These are phyloP conservation scores for Flabesymbios commensalis DNA, from an alignment of 2,888 invertebrate genomes.

Conservation along the genomic window DNA sequence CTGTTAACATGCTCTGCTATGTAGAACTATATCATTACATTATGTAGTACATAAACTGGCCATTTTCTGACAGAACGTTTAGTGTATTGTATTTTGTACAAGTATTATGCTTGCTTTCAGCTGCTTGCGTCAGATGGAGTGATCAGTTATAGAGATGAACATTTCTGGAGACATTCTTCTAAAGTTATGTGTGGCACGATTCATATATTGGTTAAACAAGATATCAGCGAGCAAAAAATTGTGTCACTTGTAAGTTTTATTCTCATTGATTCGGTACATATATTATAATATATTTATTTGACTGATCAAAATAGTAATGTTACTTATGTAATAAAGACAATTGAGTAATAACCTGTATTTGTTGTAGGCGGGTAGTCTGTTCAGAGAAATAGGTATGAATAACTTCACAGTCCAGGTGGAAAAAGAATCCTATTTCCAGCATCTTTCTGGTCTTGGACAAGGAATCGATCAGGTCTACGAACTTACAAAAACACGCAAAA, in stretches of 20 bases:
- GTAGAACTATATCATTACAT: no score
- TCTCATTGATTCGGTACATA: not conserved
- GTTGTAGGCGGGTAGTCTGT: no score
- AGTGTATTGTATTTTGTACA: no score
- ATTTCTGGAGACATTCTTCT: slow-evolving; percentile 64
- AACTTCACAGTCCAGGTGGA: slow-evolving; percentile 64
- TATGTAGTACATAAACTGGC: no score
- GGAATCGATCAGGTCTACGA: slow-evolving; percentile 41
- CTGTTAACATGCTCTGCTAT: no score
- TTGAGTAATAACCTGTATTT: no score
- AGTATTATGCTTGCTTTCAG: slow-evolving; percentile 48
- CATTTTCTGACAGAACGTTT: no score
- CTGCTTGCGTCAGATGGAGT: slow-evolving; percentile 63
- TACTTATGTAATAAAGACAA: no score
- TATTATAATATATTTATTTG: not conserved
- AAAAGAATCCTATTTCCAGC: slow-evolving; percentile 62
- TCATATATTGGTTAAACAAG: slow-evolving; percentile 60
- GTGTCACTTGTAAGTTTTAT: slow-evolving; percentile 54
- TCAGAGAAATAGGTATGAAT: slow-evolving; percentile 59
- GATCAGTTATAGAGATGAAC: slow-evolving; percentile 63
- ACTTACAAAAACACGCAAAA: slow-evolving; percentile 29
- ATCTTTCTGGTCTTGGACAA: slow-evolving; percentile 60
- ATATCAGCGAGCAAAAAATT: slow-evolving; percentile 60
- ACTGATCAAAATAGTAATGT: not conserved
- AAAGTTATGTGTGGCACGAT: slow-evolving; percentile 61